Evolutionary conservation across 2,797 vertebrate genomes (phyloP).

Genomic region (Mus minutoides): DNA sequence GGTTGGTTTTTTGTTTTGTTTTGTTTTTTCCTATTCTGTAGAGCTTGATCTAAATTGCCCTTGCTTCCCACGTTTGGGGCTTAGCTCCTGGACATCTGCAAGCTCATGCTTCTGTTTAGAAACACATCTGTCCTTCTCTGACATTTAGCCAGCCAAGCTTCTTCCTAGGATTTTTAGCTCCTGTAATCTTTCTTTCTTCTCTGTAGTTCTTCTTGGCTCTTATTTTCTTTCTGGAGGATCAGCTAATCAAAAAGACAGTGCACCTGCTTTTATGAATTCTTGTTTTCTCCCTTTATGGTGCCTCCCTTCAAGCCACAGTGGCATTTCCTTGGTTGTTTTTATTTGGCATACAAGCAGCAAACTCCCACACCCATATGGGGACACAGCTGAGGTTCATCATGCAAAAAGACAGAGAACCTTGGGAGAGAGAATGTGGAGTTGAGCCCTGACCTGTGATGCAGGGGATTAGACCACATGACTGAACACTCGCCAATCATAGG

Average conservation of each 20-base stretch:
- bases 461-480: slow-evolving; percentile 50
- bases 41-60: slow-evolving; percentile 33
- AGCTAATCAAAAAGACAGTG: slow-evolving; percentile 38
- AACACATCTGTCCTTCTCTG: slow-evolving; percentile 62
- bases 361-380: slow-evolving; percentile 63
- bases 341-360: slow-evolving; percentile 51
- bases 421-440: slow-evolving; percentile 60
- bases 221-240: slow-evolving; percentile 12
- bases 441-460: slow-evolving; percentile 57
- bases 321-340: slow-evolving; percentile 52
- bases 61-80: slow-evolving; percentile 57
- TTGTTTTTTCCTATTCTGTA: background rate
- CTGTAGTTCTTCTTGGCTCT: slow-evolving; percentile 5
- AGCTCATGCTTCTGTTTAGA: slow-evolving; percentile 58
- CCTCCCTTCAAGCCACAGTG: background rate
- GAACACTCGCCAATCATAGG: background rate
- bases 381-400: slow-evolving; percentile 38
- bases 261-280: background rate
- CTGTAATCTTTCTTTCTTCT: slow-evolving; percentile 57
- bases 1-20: too few relatives aligned
- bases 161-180: slow-evolving; percentile 69
- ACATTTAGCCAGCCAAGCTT: slow-evolving; percentile 71
- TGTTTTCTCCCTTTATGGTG: background rate
- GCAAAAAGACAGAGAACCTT: slow-evolving; percentile 55
- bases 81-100: slow-evolving; percentile 40